phyloP scores from a whole-genome alignment of 2,113 vertebrate genomes.

The Bostrychus sinensis region DNA sequence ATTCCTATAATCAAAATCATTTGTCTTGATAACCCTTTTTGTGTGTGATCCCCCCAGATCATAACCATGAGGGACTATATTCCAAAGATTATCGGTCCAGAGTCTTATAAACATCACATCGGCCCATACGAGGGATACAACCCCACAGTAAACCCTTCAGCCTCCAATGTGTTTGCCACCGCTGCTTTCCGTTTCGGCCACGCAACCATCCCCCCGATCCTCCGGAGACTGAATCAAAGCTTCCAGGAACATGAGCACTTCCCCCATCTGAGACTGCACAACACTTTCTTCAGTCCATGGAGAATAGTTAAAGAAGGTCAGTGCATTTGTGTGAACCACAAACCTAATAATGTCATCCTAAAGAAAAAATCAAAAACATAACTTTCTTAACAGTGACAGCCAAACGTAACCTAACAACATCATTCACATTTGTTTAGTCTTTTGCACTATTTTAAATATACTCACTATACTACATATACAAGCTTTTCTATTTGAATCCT shows the following conservation, averaged over 20 bases:
- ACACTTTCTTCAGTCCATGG: constrained; percentile 93
- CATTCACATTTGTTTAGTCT: no score
- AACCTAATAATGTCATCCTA: constrained; percentile 7
- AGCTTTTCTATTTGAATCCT: neutral
- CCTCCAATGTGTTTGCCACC: constrained; percentile 91
- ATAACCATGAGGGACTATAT: constrained; percentile 92
- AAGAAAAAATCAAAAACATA: neutral
- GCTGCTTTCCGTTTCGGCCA: constrained; percentile 97
- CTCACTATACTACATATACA: no score
- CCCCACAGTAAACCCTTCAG: constrained; percentile 81
- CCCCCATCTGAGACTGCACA: constrained; percentile 80
- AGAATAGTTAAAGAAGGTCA: constrained; percentile 91
- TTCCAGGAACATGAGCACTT: constrained; percentile 83
- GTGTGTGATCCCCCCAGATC: constrained; percentile 77
- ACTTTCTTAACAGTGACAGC: neutral
- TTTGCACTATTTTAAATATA: no score
- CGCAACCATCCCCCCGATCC: constrained; percentile 81
- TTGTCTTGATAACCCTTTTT: constrained; percentile 5
- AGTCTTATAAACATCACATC: constrained; percentile 82
- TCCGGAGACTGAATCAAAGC: constrained; percentile 81
- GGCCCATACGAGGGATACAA: constrained; percentile 87
- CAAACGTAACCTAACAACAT: no score
- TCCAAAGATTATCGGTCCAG: constrained; percentile 88
- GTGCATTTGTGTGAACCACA: constrained; percentile 10
- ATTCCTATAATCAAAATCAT: neutral